Evolutionary conservation across 2,797 vertebrate genomes (phyloP), one percentile per base, ranked within the genome.

Genomic region (Platyrinchus mystaceus): DNA sequence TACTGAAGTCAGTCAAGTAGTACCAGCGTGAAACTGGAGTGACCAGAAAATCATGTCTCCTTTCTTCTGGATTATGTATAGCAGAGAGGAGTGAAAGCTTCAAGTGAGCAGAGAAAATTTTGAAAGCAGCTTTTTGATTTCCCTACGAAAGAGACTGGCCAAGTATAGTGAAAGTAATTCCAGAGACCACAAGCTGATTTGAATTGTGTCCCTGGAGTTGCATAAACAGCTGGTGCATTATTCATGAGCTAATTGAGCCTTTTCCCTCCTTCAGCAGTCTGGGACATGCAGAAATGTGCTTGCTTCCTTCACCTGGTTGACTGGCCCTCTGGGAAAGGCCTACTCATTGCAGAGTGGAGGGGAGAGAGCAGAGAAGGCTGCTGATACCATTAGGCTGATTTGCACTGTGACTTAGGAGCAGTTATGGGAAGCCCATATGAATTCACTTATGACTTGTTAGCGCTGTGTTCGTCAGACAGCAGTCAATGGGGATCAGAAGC

Each of bases 71-170:
- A 53, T 94, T 93, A 83, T 93, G 41, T 50, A 4, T 36, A 79
- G 60, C 75, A 89, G 74, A 67, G 71, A 84, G 63, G 68, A 83
- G 46, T n/a, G 58, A 85, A 96, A 94, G 84, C 79, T 53, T 89
- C 50, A 84, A 79, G 43, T 32, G 32, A 92, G 71, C 73, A 58
- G 41, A 63, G 62, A 94, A 96, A 96, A 96, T 97, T 97, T 95
- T 12, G 34, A 82, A 90, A 84, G 90, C 84, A 90, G 93, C 76
- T 90, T 90, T 90, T 80, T 41, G 91, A 97, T 97, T 91, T 92
- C 71, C 63, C 62, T 92, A 60, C 66, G 12, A 67, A 94, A 75
- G 87, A 83, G 84, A 30, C 83, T 87, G 76, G 59, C 39, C 62
- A 53, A 93, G 43, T 59, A 46, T 68, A 17, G 3, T 60, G 77